Percentiles rank a stretch among this genome's conserved stretches.
Evolutionary conservation across 2,797 vertebrate species (phyloP).

Genomic region (Oceanodroma leucorhoa): DNA sequence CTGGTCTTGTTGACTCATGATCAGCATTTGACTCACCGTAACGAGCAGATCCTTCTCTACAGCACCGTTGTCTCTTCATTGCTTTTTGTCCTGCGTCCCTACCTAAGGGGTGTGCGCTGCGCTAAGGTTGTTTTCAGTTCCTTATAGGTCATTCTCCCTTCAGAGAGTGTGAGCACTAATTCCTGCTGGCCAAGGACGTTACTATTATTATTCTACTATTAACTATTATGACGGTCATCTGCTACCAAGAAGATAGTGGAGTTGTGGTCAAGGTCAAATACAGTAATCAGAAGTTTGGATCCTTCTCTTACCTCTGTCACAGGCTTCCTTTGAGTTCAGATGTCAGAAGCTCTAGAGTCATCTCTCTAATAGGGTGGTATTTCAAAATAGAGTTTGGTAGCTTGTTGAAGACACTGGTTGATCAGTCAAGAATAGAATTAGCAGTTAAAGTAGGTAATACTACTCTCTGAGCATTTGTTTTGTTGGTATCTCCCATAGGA

Average conservation of each 20-base stretch:
- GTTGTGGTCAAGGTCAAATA: not conserved
- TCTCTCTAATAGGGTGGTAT: not conserved
- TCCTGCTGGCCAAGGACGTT: not conserved
- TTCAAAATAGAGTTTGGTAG: not conserved
- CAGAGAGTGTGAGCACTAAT: not conserved
- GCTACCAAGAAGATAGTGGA: not conserved
- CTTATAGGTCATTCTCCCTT: not conserved
- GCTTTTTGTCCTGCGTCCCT: not conserved
- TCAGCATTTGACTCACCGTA: not conserved
- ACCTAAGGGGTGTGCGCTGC: not conserved
- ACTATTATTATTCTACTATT: not conserved
- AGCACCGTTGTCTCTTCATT: not conserved
- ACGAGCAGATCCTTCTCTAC: not conserved
- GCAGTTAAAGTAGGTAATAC: not conserved
- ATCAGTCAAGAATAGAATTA: not conserved
- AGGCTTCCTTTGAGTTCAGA: not conserved
- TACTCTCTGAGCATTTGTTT: not conserved
- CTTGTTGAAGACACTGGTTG: not conserved
- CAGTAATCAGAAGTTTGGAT: not conserved
- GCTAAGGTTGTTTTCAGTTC: not conserved
- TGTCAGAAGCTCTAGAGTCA: not conserved
- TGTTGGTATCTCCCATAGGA: not conserved
- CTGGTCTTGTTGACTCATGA: not conserved
- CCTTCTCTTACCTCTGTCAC: not conserved
- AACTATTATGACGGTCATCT: not conserved